Evolutionary conservation across 2,113 vertebrate species (phyloP).

Genomic region (Colossoma macropomum): DNA sequence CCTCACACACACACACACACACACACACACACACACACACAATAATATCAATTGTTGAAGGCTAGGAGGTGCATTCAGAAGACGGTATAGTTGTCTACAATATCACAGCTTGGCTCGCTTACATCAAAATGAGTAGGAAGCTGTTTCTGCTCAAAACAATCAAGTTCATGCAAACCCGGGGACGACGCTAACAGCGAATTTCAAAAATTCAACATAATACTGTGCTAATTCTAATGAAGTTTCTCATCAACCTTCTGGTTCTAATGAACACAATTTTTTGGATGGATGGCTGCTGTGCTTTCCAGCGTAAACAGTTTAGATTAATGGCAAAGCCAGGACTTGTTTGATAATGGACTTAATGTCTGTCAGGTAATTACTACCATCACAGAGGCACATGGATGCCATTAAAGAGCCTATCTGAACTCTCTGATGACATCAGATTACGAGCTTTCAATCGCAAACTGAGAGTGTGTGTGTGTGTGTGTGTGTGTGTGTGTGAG

Average conservation of each 20-base stretch:
- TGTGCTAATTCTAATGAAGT: background rate
- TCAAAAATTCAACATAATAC: background rate
- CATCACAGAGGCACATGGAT: constrained; percentile 42
- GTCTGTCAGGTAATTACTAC: constrained; percentile 21
- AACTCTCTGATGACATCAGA: constrained; percentile 43
- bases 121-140: background rate
- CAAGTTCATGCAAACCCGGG: background rate
- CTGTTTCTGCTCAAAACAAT: background rate
- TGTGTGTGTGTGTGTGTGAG: background rate
- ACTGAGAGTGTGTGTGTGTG: background rate
- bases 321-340: background rate
- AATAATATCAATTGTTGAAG: no score
- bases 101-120: background rate
- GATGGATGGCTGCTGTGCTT: background rate
- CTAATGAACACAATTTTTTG: background rate
- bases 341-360: background rate
- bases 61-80: no score
- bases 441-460: constrained; percentile 16
- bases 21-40: no score
- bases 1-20: no score
- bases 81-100: no score
- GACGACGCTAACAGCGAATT: background rate
- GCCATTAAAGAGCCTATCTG: constrained; percentile 33
- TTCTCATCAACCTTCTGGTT: background rate
- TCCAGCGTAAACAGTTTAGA: constrained; percentile 2